Percentiles rank a stretch among this genome's conserved stretches.
Conservation (phyloP, 1,140 invertebrate species). For the Aphaenogaster floridana region DNA sequence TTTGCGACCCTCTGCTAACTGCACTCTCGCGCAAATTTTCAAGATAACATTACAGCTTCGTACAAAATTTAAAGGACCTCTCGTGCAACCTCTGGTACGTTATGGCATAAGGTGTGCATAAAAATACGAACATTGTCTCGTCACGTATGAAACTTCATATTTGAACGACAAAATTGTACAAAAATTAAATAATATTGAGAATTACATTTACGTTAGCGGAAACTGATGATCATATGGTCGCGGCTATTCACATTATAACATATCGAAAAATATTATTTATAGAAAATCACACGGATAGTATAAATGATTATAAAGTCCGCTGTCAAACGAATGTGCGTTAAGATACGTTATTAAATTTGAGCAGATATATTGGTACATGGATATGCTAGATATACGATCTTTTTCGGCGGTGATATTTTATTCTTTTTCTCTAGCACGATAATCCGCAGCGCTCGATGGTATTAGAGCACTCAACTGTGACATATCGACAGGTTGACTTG, state of each 20-base stretch:
- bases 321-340: background rate
- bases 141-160: background rate
- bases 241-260: background rate
- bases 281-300: background rate
- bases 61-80: constrained; percentile 24
- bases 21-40: constrained; percentile 36
- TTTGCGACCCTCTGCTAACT: constrained; percentile 13
- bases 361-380: background rate
- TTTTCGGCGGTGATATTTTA: constrained; percentile 51
- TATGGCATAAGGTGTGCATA: background rate
- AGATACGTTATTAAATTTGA: background rate
- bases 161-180: background rate
- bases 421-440: constrained; percentile 49
- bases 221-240: background rate
- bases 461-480: constrained; percentile 59
- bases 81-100: no score
- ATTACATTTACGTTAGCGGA: background rate
- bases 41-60: constrained; percentile 25
- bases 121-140: constrained; percentile 19
- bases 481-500: constrained; percentile 63
- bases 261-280: background rate
- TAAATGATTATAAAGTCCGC: background rate
- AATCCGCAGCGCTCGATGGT: constrained; percentile 44
- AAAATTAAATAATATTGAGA: background rate
- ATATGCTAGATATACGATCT: constrained; percentile 13